Evolutionary conservation across 2,888 invertebrate species (phyloP), one percentile per base, ranked within the genome.

Genomic region (Nysson spinosus): DNA sequence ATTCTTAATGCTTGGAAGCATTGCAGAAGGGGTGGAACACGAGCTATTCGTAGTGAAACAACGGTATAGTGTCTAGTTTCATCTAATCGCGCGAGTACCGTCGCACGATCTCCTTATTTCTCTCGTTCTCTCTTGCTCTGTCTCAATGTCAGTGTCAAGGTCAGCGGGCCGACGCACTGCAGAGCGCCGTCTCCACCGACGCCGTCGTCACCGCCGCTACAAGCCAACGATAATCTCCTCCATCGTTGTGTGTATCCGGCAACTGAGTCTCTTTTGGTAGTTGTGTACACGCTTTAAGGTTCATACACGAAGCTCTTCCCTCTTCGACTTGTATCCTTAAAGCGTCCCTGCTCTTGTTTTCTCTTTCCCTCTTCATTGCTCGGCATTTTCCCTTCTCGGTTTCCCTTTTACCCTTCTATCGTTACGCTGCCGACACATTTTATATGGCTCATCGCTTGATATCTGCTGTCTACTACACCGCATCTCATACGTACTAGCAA

Each of bases 141-240:
- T 61, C 44, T 79, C 85, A 86, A 85, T 86, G 86, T 86, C 86
- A 86, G 82, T 86, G 86, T 86, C 86, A 86, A 86, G 86, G 86
- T 85, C 86, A 83, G 81, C 83, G 77, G 85, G 83, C 79, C 83
- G 86, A 83, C 82, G 85, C 83, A 83, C 82, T 74, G 80, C 77
- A 74, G 69, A 57, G 57, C 60, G 68, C 60, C 66, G 67, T 49
- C 66, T 63, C 54, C 51, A 47, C 32, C 62, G 47, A 32, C 58
- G 62, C 26, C 64, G 49, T 24, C 55, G 52, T 44, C 60, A 19
- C 46, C 35, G 24, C 30, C 46, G 40, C 34, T 39, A 28, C 57
- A 47, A 11, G 40, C 20, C 46, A n/a, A n/a, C n/a, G n/a, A n/a
- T n/a, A n/a, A n/a, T 54, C 60, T 61, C 69, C 57, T 56, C 60